Conservation (phyloP, 2,888 invertebrate species). For the Harpalus rufipes region DNA sequence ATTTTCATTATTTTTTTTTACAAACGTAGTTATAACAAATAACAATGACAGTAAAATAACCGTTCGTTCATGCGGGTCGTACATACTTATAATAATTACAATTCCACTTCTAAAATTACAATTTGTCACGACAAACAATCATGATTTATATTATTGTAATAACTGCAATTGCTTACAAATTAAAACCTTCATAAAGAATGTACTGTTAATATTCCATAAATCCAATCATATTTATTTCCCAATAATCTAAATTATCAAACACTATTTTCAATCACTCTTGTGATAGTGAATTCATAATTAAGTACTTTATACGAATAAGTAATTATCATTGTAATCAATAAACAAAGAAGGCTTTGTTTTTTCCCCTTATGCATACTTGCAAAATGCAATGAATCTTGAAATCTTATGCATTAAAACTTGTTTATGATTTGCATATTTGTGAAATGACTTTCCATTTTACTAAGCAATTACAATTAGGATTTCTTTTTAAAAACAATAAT, state of each 20-base stretch:
- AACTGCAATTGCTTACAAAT: conserved; percentile 17
- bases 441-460: no score
- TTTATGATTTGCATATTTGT: no score
- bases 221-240: not conserved
- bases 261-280: not conserved
- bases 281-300: not conserved
- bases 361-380: no score
- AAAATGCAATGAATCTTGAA: no score
- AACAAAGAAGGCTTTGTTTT: no score
- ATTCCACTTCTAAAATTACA: conserved; percentile 29
- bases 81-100: not conserved
- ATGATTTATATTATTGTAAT: conserved; percentile 24
- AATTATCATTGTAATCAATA: not conserved
- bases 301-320: not conserved
- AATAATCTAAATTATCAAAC: not conserved
- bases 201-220: conserved; percentile 5
- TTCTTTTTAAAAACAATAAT: no score
- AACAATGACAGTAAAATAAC: not conserved
- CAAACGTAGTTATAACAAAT: not conserved
- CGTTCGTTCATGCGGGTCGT: conserved; percentile 7
- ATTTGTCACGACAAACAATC: conserved; percentile 22
- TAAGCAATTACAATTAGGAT: no score
- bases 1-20: not conserved
- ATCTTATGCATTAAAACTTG: no score
- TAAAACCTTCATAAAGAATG: not conserved